phyloP scores from a whole-genome alignment of 1,140 invertebrate species.

The Philotrypesis tridentata region DNA sequence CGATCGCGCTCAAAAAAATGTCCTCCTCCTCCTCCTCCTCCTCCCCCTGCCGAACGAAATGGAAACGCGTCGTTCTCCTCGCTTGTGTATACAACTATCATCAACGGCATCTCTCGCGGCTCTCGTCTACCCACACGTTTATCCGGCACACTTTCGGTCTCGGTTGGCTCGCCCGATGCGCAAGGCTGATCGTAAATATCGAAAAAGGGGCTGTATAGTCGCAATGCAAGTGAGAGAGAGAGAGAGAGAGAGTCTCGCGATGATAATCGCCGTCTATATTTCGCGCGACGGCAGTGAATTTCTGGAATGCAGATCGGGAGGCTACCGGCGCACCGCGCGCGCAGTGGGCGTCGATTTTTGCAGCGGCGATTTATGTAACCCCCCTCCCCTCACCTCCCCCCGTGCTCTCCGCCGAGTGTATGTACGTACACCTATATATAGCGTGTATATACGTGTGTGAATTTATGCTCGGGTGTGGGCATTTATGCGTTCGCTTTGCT shows the following conservation, averaged over 20 bases:
- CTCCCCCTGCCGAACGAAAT: neutral
- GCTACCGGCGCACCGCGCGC: neutral
- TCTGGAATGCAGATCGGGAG: constrained; percentile 36
- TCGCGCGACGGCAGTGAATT: constrained; percentile 27
- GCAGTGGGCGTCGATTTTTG: neutral
- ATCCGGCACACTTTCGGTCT: constrained; percentile 35
- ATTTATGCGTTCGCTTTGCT: neutral
- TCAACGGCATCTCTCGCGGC: neutral
- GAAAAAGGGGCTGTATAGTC: neutral
- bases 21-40: neutral
- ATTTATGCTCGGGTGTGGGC: constrained; percentile 11
- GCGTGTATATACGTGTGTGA: neutral
- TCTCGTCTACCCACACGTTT: neutral
- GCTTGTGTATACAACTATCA: neutral
- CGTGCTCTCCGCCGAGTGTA: too few relatives aligned
- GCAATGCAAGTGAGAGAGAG: too few relatives aligned
- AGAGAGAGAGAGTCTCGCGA: neutral
- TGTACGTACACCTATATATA: too few relatives aligned
- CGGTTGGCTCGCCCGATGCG: neutral
- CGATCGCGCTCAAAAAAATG: too few relatives aligned
- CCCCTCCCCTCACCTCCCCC: too few relatives aligned
- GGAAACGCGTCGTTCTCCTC: neutral
- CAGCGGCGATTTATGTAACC: neutral
- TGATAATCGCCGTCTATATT: constrained; percentile 43
- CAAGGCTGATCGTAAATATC: constrained; percentile 32